A percentile compares a stretch with the other conserved stretches of the same genome.
Conservation (phyloP, 2,888 invertebrate species). For the Chymomyza caudatula region DNA sequence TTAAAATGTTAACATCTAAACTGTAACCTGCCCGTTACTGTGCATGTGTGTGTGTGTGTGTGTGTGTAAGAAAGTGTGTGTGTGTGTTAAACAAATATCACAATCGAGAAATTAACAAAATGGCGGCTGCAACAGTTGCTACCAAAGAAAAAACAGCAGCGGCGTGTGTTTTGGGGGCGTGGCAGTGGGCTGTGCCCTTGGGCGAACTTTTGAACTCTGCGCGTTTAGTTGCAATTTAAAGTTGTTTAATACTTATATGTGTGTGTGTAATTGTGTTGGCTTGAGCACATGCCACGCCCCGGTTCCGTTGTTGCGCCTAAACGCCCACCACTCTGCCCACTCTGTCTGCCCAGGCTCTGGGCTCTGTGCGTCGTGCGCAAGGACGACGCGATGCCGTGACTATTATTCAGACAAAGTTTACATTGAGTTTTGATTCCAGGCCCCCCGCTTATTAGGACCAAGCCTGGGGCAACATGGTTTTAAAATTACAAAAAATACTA, state of each 20-base stretch:
- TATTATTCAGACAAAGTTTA: constrained; percentile 57
- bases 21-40: not conserved
- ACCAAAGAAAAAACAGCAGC: constrained; percentile 35
- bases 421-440: constrained; percentile 39
- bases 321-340: not conserved
- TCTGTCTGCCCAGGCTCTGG: not conserved
- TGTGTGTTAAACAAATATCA: constrained; percentile 69
- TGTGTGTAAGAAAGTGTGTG: constrained; percentile 34
- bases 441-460: constrained; percentile 21
- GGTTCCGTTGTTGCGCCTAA: constrained; percentile 16
- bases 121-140: constrained; percentile 59
- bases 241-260: constrained; percentile 37
- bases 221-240: not conserved
- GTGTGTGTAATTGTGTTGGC: too few species aligned
- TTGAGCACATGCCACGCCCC: not conserved
- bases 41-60: constrained; percentile 24
- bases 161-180: constrained; percentile 4
- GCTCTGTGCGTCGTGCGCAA: not conserved
- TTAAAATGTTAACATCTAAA: constrained; percentile 13
- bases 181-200: not conserved
- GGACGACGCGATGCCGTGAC: too few species aligned
- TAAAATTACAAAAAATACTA: constrained; percentile 54
- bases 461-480: constrained; percentile 28
- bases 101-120: constrained; percentile 72
- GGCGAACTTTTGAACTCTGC: not conserved